These are phyloP conservation scores for Sciurus carolinensis DNA, from an alignment of 2,797 vertebrate species.

Conservation along the genomic window DNA sequence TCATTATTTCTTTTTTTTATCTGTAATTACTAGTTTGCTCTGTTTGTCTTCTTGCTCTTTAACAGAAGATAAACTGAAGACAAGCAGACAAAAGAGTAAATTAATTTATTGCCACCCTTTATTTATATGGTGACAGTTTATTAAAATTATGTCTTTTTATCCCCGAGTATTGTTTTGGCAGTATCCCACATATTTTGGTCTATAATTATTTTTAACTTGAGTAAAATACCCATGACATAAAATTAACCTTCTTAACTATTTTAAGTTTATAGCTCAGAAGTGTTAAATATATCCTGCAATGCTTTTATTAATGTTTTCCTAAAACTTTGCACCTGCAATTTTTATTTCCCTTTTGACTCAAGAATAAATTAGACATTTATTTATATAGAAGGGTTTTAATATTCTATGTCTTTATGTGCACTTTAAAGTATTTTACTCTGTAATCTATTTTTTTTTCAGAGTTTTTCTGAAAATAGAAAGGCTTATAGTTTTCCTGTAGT, in stretches of 20 bases:
- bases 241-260: neutral
- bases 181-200: neutral
- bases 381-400: neutral
- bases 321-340: conserved; percentile 41
- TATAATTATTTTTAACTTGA: conserved; percentile 19
- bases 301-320: neutral
- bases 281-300: neutral
- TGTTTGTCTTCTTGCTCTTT: neutral
- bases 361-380: conserved; percentile 47
- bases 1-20: neutral
- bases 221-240: neutral
- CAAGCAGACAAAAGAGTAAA: no score
- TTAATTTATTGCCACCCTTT: conserved; percentile 12
- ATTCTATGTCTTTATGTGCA: neutral
- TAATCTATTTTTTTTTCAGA: neutral
- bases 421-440: conserved; percentile 37
- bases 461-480: conserved; percentile 15
- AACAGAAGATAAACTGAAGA: no score
- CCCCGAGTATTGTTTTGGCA: conserved; percentile 17
- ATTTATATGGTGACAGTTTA: conserved; percentile 1
- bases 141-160: conserved; percentile 25
- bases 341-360: conserved; percentile 51
- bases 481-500: conserved; percentile 37
- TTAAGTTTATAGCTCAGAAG: neutral
- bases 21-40: neutral